Percentiles rank a stretch among this genome's conserved stretches.
Conservation (phyloP, 2,797 vertebrate species). For the Smutsia temminckii region DNA sequence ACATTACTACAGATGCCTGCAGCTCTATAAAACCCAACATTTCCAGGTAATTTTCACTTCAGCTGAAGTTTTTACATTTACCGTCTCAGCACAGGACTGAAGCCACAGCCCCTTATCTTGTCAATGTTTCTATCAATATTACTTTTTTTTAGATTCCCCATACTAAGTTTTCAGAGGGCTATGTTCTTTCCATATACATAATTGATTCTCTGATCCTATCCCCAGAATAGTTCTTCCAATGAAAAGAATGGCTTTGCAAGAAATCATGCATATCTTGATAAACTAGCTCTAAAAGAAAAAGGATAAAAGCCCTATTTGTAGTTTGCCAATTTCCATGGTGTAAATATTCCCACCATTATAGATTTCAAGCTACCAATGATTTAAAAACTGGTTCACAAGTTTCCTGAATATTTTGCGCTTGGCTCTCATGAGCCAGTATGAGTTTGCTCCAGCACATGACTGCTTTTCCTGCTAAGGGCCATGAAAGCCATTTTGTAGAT, state of each 20-base stretch:
- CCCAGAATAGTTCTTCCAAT: background rate
- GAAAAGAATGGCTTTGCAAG: background rate
- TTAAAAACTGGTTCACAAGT: background rate
- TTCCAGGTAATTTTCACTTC: constrained; percentile 44
- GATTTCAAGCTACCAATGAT: background rate
- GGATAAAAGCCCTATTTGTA: background rate
- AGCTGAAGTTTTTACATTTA: constrained; percentile 41
- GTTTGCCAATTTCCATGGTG: background rate
- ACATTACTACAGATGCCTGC: background rate
- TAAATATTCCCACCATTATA: background rate
- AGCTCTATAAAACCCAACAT: background rate
- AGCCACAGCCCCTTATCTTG: background rate
- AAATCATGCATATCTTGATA: background rate
- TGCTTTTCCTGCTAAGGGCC: background rate
- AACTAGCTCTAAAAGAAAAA: background rate
- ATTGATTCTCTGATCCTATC: background rate
- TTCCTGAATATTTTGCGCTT: background rate
- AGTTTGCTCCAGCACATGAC: background rate
- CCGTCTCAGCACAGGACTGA: background rate
- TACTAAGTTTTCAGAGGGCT: background rate
- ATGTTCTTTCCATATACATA: background rate
- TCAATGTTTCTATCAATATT: constrained; percentile 27
- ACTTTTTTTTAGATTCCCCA: background rate
- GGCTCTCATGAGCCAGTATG: background rate
- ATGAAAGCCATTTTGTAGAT: background rate